Evolutionary conservation across 2,888 invertebrate genomes (phyloP).

Genomic region (Phortica magna): DNA sequence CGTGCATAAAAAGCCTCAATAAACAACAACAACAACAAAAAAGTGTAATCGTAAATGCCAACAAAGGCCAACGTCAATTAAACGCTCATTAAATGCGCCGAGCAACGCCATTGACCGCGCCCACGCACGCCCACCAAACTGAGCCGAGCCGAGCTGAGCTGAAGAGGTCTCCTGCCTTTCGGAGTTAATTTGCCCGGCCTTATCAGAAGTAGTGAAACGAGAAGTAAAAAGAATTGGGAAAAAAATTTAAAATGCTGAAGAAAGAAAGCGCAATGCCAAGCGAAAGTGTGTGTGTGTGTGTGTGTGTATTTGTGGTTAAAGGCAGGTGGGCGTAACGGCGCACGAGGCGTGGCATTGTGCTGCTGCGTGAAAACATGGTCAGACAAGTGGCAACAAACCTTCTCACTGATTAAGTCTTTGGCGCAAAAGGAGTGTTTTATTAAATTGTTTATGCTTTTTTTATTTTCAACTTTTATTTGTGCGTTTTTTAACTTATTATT

Average conservation of each 20-base stretch:
- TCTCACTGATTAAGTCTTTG: too few relatives aligned
- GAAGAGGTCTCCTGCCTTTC: neutral
- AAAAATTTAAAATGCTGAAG: slow-evolving; percentile 2
- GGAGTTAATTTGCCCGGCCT: slow-evolving; percentile 10
- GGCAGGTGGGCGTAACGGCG: neutral
- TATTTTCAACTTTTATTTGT: neutral
- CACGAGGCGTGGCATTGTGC: neutral
- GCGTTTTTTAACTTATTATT: too few relatives aligned
- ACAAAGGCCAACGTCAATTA: neutral
- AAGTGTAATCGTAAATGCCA: neutral
- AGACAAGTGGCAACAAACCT: too few relatives aligned
- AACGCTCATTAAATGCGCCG: slow-evolving; percentile 7
- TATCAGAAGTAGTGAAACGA: neutral
- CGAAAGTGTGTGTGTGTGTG: neutral
- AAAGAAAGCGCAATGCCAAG: slow-evolving; percentile 16
- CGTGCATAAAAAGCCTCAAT: too few relatives aligned
- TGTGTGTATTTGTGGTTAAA: neutral
- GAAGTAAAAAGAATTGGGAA: neutral
- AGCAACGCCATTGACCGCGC: neutral
- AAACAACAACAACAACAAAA: too few relatives aligned
- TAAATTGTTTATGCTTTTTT: neutral
- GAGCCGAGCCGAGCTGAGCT: neutral
- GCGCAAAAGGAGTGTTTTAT: too few relatives aligned
- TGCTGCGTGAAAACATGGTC: too few relatives aligned
- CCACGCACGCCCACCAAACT: neutral